Evolutionary conservation across 2,888 invertebrate species (phyloP), one percentile per base, ranked within the genome.

Genomic region (Myathropa florea): DNA sequence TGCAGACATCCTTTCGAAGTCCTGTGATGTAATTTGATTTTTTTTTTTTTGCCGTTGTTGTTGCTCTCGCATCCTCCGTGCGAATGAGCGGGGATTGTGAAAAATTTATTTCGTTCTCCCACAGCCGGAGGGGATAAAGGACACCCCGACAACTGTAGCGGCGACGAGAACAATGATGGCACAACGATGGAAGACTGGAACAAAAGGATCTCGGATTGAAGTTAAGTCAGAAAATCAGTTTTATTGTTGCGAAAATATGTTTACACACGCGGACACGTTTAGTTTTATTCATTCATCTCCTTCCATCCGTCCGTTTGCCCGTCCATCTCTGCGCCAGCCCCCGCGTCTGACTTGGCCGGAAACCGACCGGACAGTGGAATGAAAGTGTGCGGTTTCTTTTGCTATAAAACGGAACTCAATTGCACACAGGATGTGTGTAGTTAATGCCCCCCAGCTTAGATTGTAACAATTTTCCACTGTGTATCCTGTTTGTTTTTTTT

Each of bases 221-320:
- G 63, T 53, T 53, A 78, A 71, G 70, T 78, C 46, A 71, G 63
- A 64, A 78, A 78, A 64, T 78, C 70, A 78, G 71, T 78, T 78
- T 78, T 71, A 78, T 70, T 78, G 39, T 64, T 64, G 71, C 63
- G 46, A 71, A 64, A 71, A 78, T 78, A 71, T 64, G 78, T 78
- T 78, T 78, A 78, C 78, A 78, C 78, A 78, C 71, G 78, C 64
- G 70, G 78, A 57, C 78, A 71, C 70, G 57, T 71, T 78, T 55
- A 63, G 61, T 53, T 77, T 61, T 61, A 61, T 76, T 68, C 60
- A 61, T 61, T 67, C 60, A 30, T 67, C 68, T 53, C 36, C 60
- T 9, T 21, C 46, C 36, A 18, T 55, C 46, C 61, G 28, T 72
- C 46, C 33, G 1, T 36, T 12, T 3, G 33, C 3, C 33, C 3